Base-by-base conservation (phyloP, 92 coral and sea anemone species). In the Phenganax subtilis region DNA sequence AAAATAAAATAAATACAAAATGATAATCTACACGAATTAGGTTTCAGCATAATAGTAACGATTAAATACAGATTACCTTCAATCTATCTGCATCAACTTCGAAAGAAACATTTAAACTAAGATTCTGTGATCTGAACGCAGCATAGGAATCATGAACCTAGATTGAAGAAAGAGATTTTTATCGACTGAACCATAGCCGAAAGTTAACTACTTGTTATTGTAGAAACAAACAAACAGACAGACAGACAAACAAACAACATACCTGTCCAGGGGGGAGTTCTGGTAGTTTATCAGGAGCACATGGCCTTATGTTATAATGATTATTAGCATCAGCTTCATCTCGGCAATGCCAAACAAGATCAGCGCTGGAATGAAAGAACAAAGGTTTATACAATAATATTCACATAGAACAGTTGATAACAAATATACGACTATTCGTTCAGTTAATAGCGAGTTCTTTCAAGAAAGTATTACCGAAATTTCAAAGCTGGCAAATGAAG, bases 261-360 rank as follows among this genome's bases (percentile, higher is more conserved):
- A 93, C 96, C 84, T 96, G 92, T 85, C 93, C 93, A 6, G 99
- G 97, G 10, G 99, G 91, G 51, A 92, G 90, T 70, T 96, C 93
- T 30, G 99, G 99, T 57, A 96, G 76, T 73, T 92, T 92, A 64
- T 89, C 89, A 8, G 99, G 97, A 10, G 99, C 96, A 83, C 97
- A 96, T 3, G 91, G 90, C 76, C 85, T 86, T 74, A 96, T 90
- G 71, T 79, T 83, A 71, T 92, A 91, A 77, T 96, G 99, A 60
- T 96, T 93, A 63, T 90, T 89, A 15, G 96, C 84, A 80, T 92
- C 90, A 9, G 93, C 97, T 28, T 79, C 69, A 12, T 76, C 81
- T 30, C 82, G 85, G 54, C 96, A 89, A 61, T 89, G 82, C 99
- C 99, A 96, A 66, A 87, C 83, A 89, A 96, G 93, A 57, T 86